Conservation (phyloP, 2,888 invertebrate species). For the Thyatira batis region DNA sequence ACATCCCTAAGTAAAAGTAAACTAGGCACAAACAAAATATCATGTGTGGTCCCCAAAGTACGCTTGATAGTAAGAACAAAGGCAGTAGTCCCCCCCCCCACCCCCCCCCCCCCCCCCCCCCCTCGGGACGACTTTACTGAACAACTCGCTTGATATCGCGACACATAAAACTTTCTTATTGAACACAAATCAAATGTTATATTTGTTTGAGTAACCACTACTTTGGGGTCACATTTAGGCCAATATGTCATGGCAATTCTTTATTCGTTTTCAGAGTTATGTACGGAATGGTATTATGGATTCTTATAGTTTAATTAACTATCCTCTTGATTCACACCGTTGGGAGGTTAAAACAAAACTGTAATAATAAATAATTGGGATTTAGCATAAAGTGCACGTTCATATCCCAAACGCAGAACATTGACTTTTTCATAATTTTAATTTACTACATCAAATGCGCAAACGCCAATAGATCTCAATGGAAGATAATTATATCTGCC, state of each 20-base stretch:
- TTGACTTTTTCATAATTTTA: no score
- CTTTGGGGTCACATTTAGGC: background rate
- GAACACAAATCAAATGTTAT: constrained; percentile 1
- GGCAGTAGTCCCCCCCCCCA: background rate
- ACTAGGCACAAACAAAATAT: constrained; percentile 3
- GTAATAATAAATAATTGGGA: no score
- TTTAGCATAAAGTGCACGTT: no score
- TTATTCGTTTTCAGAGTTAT: background rate
- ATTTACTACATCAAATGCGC: no score
- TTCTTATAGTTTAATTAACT: no score
- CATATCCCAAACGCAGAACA: no score
- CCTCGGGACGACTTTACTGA: background rate
- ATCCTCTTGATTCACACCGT: no score
- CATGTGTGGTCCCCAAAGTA: background rate
- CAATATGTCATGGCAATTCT: background rate
- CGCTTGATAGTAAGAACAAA: constrained; percentile 2
- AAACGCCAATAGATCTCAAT: no score
- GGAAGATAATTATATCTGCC: no score
- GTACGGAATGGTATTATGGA: no score
- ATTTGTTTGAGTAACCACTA: constrained; percentile 1
- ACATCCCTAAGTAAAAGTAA: constrained; percentile 18
- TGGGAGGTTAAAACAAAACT: no score
- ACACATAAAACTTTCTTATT: background rate
- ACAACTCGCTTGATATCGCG: background rate
- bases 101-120: background rate